Percentiles rank a stretch among this genome's conserved stretches.
These are phyloP conservation scores for Geopemphigus sp. DNA, from an alignment of 1,140 invertebrate species.

Conservation along the genomic window DNA sequence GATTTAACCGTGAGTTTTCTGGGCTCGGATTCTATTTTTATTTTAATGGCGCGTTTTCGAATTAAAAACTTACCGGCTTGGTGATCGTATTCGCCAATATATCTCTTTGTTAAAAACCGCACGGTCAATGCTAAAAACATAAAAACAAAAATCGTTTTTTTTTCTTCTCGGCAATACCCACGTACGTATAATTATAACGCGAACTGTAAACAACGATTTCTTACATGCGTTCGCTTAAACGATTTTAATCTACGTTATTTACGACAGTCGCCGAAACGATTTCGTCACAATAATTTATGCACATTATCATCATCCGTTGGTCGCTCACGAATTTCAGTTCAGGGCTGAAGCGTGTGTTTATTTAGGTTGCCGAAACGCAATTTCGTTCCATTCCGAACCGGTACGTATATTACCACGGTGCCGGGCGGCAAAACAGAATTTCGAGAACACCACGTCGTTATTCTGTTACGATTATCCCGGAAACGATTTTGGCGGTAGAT, in stretches of 20 bases:
- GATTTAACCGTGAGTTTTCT: background rate
- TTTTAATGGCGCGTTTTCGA: background rate
- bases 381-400: too few relatives aligned
- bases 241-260: too few relatives aligned
- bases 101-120: conserved; percentile 81
- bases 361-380: too few relatives aligned
- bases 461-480: background rate
- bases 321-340: too few relatives aligned
- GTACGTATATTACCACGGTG: too few relatives aligned
- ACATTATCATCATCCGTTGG: too few relatives aligned
- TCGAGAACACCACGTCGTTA: too few relatives aligned
- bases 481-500: background rate
- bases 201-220: background rate
- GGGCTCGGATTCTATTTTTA: background rate
- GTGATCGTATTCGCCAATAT: conserved; percentile 92
- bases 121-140: conserved; percentile 77
- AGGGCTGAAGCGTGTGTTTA: too few relatives aligned
- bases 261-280: too few relatives aligned
- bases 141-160: background rate
- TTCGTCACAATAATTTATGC: too few relatives aligned
- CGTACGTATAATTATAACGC: background rate
- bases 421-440: too few relatives aligned
- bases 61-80: conserved; percentile 70
- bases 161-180: background rate
- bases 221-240: too few relatives aligned